Conservation (phyloP, 2,797 vertebrate species). For the Acanthurus lineatus region DNA sequence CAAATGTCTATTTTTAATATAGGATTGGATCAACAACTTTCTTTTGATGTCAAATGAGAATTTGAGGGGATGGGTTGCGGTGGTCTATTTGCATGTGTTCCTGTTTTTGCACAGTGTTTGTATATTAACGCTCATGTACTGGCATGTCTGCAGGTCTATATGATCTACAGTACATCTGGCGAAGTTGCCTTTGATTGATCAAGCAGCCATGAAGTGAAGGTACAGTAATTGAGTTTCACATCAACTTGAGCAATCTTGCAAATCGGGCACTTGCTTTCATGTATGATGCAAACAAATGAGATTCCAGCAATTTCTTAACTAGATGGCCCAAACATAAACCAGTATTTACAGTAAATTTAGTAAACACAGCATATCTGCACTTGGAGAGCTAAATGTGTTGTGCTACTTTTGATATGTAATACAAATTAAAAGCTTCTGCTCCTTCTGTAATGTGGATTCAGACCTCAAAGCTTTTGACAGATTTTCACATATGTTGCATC, state of each 20-base stretch:
- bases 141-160: constrained; percentile 40
- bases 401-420: constrained; percentile 32
- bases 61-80: background rate
- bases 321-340: constrained; percentile 47
- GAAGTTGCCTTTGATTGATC: constrained; percentile 72
- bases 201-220: constrained; percentile 60
- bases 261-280: constrained; percentile 74
- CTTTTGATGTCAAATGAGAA: constrained; percentile 60
- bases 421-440: constrained; percentile 28
- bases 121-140: constrained; percentile 5
- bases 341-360: constrained; percentile 44
- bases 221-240: constrained; percentile 67
- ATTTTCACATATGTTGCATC: background rate
- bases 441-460: background rate
- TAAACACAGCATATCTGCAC: constrained; percentile 37
- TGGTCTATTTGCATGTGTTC: constrained; percentile 18
- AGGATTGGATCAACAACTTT: constrained; percentile 48
- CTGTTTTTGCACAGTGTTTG: constrained; percentile 22
- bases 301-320: constrained; percentile 53
- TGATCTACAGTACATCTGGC: constrained; percentile 58
- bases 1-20: constrained; percentile 54
- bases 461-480: fast-evolving
- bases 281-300: constrained; percentile 73
- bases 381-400: constrained; percentile 17
- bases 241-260: constrained; percentile 64